Conservation (phyloP, 1,140 invertebrate species). For the Trichogramma pretiosum region DNA sequence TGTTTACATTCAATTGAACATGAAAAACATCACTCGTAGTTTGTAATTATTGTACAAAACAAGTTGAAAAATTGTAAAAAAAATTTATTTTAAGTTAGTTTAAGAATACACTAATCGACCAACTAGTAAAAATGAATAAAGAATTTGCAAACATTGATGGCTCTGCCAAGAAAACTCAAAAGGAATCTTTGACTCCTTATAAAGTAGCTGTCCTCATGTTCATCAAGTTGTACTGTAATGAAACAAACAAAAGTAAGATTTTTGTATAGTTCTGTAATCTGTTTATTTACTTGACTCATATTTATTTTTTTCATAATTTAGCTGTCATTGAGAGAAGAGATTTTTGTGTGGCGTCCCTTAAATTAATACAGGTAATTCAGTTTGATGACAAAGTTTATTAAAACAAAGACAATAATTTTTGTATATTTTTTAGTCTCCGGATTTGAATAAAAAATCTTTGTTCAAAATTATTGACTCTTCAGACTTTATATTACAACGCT, state of each 20-base stretch:
- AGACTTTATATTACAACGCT: constrained; percentile 46
- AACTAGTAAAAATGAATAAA: constrained; percentile 38
- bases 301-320: constrained; percentile 25
- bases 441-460: constrained; percentile 54
- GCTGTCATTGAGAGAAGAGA: constrained; percentile 41
- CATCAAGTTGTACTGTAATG: constrained; percentile 45
- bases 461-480: constrained; percentile 47
- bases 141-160: constrained; percentile 38
- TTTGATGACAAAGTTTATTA: constrained; percentile 3
- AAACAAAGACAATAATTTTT: constrained; percentile 5
- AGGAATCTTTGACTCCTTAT: constrained; percentile 48
- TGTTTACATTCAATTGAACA: no score
- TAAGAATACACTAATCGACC: no score
- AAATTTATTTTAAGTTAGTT: no score
- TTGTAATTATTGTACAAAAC: no score
- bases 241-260: constrained; percentile 40
- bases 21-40: no score
- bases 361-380: constrained; percentile 51
- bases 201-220: constrained; percentile 48
- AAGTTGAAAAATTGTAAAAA: no score
- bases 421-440: constrained; percentile 45
- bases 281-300: constrained; percentile 19
- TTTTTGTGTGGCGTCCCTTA: constrained; percentile 55
- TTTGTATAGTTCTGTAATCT: constrained; percentile 1
- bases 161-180: constrained; percentile 30